Evolutionary conservation across 1,140 invertebrate species (phyloP), one percentile per base, ranked within the genome.

Genomic region (Dendroctonus ponderosae): DNA sequence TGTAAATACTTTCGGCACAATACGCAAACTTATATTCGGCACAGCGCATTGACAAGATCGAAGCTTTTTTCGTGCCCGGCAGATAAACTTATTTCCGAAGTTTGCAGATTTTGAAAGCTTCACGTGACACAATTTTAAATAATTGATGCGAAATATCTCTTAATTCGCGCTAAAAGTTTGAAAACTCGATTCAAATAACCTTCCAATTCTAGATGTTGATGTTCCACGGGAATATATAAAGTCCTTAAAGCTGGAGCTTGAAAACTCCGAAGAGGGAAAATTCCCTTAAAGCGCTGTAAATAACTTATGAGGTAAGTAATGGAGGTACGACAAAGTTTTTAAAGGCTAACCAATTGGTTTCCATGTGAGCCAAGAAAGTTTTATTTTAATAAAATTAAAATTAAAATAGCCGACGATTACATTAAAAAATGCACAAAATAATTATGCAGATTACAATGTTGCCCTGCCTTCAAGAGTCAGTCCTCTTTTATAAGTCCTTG

Each of bases 101-200:
- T 52, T 52, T n/a, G 15, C 50, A 9, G n/a, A 9, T 52, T 37
- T 52, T 52, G 50, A 46, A 26, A 52, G 50, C 26, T 52, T 9
- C n/a, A 6, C 50, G n/a, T 52, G 12, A 15, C 15, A 5, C 50
- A 26, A 52, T 52, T 52, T 52, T 52, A 52, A 52, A 52, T 52
- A 52, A 52, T 52, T 52, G 50, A 52, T 12, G 9, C 8, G 50
- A 26, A 52, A 52, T 52, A 52, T 14, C 50, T 26, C 50, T 52
- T 52, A 52, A 52, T 52, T 52, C 37, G 38, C 50, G 50, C 50
- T 52, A 26, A 52, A 52, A 52, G 12, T 52, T 52, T 9, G 50
- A 9, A 52, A 52, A 52, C 50, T 52, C 50, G 50, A 52, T 52
- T 52, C 50, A 26, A 52, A 52, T 52, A 52, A 52, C 50, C 14